phyloP scores from a whole-genome alignment of 2,113 vertebrate genomes.

The Calypte anna region DNA sequence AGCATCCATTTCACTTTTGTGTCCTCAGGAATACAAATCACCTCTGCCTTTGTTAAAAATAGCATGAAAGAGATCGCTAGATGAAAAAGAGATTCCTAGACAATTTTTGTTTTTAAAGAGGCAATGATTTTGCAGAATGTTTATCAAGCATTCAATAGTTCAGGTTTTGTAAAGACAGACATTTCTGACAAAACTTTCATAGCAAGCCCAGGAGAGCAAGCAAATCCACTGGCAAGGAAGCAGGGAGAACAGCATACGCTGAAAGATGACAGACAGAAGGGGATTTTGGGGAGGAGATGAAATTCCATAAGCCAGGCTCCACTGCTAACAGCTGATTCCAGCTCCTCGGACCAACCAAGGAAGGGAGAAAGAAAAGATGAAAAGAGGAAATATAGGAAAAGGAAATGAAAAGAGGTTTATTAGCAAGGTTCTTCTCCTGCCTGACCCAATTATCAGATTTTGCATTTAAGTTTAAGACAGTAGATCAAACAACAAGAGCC shows the following conservation, averaged over 20 bases:
- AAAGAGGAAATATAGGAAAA: constrained; percentile 78
- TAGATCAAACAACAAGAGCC: constrained; percentile 83
- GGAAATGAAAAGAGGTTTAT: constrained; percentile 87
- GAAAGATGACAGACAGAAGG: neutral
- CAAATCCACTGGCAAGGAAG: neutral
- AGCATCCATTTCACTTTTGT: neutral
- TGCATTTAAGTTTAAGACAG: constrained; percentile 85
- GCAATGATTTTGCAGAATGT: neutral
- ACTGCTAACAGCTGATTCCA: constrained; percentile 29
- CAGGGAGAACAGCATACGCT: neutral
- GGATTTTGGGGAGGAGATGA: neutral
- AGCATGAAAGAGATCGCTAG: neutral
- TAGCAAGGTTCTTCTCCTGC: constrained; percentile 83
- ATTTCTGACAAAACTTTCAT: neutral
- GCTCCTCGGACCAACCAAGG: constrained; percentile 20
- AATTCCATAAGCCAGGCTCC: neutral
- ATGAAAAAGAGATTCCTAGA: neutral
- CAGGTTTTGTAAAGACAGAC: neutral
- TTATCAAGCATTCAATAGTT: neutral
- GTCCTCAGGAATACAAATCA: constrained; percentile 31
- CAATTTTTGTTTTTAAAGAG: neutral
- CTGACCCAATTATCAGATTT: constrained; percentile 88
- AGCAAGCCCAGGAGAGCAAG: neutral
- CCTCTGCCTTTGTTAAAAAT: constrained; percentile 42
- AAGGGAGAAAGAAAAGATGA: constrained; percentile 65